A percentile compares a stretch with the other conserved stretches of the same genome.
Evolutionary conservation across 2,797 vertebrate species (phyloP).

Genomic region (Mormyrops attenuatus): DNA sequence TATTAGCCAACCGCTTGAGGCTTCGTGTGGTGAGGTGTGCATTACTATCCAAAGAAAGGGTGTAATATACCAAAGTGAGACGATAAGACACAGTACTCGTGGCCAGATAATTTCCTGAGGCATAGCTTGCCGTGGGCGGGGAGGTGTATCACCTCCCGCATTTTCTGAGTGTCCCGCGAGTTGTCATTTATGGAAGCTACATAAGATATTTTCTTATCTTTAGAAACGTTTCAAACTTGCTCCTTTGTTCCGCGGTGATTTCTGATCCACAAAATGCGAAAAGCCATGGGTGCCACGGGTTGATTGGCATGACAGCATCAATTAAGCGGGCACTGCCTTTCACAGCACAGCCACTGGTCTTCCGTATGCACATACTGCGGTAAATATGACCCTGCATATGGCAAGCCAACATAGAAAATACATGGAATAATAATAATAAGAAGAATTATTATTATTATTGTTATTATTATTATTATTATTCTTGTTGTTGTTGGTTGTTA

Average conservation of each 20-base stretch:
- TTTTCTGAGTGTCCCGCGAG: not conserved
- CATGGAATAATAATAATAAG: not conserved
- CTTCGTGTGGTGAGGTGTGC: slow-evolving; percentile 7
- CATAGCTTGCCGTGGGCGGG: not conserved
- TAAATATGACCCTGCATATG: not conserved
- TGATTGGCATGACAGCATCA: not conserved
- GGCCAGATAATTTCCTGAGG: not conserved
- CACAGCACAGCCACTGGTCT: not conserved
- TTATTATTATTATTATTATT: not conserved
- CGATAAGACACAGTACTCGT: not conserved
- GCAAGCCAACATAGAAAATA: not conserved
- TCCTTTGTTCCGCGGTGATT: not conserved
- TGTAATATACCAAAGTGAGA: not conserved
- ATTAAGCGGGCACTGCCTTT: not conserved
- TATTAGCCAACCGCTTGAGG: not conserved
- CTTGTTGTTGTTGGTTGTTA: no score
- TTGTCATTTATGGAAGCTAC: not conserved
- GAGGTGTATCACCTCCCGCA: not conserved
- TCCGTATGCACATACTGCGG: not conserved
- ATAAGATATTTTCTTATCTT: not conserved
- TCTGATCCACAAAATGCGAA: not conserved
- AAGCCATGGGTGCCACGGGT: not conserved
- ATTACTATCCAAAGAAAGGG: slow-evolving; percentile 13
- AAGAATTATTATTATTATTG: not conserved
- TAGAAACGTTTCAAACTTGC: slow-evolving; percentile 6